phyloP scores from a whole-genome alignment of 2,888 invertebrate genomes.

The Protophormia terraenovae region DNA sequence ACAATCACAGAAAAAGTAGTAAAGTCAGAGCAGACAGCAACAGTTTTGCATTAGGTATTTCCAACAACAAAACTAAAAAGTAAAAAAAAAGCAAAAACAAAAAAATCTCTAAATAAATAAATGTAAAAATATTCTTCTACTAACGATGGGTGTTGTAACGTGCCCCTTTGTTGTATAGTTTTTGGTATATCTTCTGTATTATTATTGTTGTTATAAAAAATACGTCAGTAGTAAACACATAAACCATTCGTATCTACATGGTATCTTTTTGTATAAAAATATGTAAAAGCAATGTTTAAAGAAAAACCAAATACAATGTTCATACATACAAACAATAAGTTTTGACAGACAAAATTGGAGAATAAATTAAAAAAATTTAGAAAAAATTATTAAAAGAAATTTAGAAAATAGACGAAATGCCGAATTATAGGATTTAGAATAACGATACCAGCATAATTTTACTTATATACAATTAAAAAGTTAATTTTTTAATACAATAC shows the following conservation, averaged over 20 bases:
- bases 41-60: background rate
- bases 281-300: constrained; percentile 29
- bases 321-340: too few species aligned
- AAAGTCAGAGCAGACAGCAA: constrained; percentile 35
- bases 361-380: too few species aligned
- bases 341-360: background rate
- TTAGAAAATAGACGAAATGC: too few species aligned
- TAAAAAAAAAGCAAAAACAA: background rate
- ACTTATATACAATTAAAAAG: too few species aligned
- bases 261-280: background rate
- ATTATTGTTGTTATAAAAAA: background rate
- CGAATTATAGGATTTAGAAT: too few species aligned
- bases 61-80: background rate
- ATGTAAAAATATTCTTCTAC: background rate
- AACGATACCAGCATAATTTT: too few species aligned
- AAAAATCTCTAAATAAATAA: background rate
- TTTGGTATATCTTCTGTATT: background rate
- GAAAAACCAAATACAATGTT: constrained; percentile 12
- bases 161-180: constrained; percentile 24
- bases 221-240: background rate
- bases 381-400: too few species aligned
- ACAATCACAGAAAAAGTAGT: background rate
- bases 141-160: constrained; percentile 28
- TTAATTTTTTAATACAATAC: too few species aligned
- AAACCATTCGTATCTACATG: background rate